Evolutionary conservation across 2,888 invertebrate genomes (phyloP).

Genomic region (Chrysomela aeneicollis): DNA sequence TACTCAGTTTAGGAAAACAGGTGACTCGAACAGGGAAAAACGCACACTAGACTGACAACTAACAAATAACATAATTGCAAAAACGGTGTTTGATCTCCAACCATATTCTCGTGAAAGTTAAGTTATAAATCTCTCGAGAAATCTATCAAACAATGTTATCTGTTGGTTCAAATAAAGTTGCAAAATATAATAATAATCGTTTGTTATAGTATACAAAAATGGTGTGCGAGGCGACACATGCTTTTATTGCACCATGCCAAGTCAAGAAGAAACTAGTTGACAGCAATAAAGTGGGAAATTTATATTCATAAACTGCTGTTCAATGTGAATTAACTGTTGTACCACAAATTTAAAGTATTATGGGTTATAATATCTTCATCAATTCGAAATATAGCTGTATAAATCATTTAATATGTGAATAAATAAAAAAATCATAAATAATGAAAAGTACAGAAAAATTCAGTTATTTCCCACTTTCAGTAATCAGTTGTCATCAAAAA

Average conservation of each 20-base stretch:
- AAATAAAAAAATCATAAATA: too few species aligned
- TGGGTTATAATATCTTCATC: too few species aligned
- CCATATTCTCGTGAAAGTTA: conserved; percentile 25
- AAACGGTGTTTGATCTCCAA: conserved; percentile 38
- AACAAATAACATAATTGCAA: conserved; percentile 25
- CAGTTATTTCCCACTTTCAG: too few species aligned
- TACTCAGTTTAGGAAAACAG: conserved; percentile 31
- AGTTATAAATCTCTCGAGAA: conserved; percentile 40
- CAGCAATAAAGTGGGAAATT: not conserved
- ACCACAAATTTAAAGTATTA: too few species aligned
- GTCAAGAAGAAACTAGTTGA: not conserved
- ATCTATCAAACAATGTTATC: conserved; percentile 46
- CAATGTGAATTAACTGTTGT: too few species aligned
- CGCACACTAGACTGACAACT: conserved; percentile 18
- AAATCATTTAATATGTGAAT: too few species aligned
- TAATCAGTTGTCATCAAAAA: too few species aligned
- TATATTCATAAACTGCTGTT: too few species aligned
- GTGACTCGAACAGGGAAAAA: conserved; percentile 8
- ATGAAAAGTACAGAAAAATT: too few species aligned
- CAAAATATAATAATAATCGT: conserved; percentile 24
- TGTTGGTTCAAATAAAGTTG: conserved; percentile 20
- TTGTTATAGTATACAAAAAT: conserved; percentile 17
- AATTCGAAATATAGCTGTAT: too few species aligned
- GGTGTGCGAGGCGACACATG: conserved; percentile 2
- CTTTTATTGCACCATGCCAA: not conserved